Evolutionary conservation across 2,888 invertebrate genomes (phyloP).

Genomic region (Tipula helvola): DNA sequence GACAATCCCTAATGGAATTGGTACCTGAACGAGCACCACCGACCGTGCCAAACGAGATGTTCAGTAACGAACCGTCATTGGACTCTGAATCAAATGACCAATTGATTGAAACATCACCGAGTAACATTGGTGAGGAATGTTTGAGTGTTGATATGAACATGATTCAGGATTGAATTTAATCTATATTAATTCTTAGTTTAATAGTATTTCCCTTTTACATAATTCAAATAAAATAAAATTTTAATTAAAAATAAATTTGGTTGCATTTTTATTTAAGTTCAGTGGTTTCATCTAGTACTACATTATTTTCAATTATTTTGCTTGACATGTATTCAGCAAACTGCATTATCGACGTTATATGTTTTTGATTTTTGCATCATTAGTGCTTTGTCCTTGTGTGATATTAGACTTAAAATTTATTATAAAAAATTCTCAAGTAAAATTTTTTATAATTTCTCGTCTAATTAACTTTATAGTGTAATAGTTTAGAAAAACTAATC

Average conservation of each 20-base stretch:
- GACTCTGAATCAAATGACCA: slow-evolving; percentile 67
- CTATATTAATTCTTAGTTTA: not conserved
- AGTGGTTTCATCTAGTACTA: not conserved
- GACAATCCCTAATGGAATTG: slow-evolving; percentile 60
- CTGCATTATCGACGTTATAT: not conserved
- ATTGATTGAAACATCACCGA: slow-evolving; percentile 69
- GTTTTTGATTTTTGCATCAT: not conserved
- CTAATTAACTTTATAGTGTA: not conserved
- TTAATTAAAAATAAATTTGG: not conserved
- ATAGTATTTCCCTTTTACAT: not conserved
- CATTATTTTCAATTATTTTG: not conserved
- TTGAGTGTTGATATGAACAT: slow-evolving; percentile 50
- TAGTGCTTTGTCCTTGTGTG: not conserved
- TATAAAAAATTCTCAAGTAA: not conserved
- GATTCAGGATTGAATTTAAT: slow-evolving; percentile 13
- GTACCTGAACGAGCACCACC: slow-evolving; percentile 77
- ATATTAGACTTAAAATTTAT: not conserved
- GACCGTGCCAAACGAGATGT: slow-evolving; percentile 87
- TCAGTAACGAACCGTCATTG: slow-evolving; percentile 78
- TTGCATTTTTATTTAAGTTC: not conserved
- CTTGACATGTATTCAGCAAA: not conserved
- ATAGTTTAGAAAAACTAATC: not conserved
- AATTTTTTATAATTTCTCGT: not conserved
- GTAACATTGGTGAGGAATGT: slow-evolving; percentile 69
- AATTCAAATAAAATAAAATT: not conserved